Percentiles rank a stretch among this genome's conserved stretches.
Conservation (phyloP, 1,140 invertebrate species). For the Apocrypta bakeri region DNA sequence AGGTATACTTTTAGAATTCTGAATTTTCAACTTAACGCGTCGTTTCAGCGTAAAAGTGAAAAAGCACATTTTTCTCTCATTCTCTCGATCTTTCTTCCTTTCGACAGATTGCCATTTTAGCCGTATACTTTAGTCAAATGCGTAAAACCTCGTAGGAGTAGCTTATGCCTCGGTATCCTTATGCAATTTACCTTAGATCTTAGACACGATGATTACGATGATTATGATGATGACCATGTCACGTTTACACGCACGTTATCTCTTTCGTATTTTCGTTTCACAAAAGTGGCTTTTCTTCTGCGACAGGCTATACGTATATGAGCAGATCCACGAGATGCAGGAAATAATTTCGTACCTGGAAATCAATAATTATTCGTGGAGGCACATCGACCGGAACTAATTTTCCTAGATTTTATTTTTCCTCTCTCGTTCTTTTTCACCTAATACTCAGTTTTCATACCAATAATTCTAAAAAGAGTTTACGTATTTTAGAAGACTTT, state of each 20-base stretch:
- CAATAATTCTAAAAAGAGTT: too few relatives aligned
- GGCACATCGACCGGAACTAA: too few relatives aligned
- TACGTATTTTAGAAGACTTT: too few relatives aligned
- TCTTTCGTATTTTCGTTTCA: neutral
- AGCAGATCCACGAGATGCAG: too few relatives aligned
- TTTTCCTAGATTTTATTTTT: too few relatives aligned
- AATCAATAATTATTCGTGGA: too few relatives aligned
- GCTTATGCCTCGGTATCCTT: too few relatives aligned
- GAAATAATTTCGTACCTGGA: too few relatives aligned
- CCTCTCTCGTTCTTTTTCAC: too few relatives aligned
- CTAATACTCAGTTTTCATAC: too few relatives aligned
- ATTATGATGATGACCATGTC: neutral
- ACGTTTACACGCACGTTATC: neutral
- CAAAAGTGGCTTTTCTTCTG: too few relatives aligned
- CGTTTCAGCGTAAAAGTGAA: constrained; percentile 2
- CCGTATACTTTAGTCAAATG: neutral
- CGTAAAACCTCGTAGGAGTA: neutral
- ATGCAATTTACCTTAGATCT: neutral
- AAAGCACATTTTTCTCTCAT: neutral
- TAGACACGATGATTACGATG: neutral
- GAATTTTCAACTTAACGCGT: constrained; percentile 2
- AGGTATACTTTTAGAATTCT: neutral
- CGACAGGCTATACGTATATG: too few relatives aligned
- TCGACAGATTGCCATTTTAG: neutral
- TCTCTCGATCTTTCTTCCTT: neutral